Base-by-base conservation (phyloP, 2,888 invertebrate genomes). In the Caenorhabditis plicata region DNA sequence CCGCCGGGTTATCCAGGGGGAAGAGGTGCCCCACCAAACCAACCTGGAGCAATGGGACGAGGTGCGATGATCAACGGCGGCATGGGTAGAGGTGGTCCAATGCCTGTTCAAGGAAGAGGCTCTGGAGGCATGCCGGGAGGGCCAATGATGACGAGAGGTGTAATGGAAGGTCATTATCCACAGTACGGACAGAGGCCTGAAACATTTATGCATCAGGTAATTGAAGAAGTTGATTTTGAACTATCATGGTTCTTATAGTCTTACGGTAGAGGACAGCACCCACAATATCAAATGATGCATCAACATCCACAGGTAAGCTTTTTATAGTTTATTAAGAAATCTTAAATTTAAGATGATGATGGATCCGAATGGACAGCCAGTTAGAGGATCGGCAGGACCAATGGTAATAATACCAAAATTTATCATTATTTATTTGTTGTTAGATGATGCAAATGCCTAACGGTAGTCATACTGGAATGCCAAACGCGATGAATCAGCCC, bases 341-440 rank as follows among this genome's bases (percentile, higher is more conserved):
- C n/a, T n/a, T n/a, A 17, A n/a, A 27, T 42, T 61, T 15, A 43
- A 65, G 56, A 64, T 65, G 62, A 64, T 65, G 65, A 51, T 68
- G 60, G 62, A 55, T 4, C 22, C 39, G 9, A 49, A 49, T 31
- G 62, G 52, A 44, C 60, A 57, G 20, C 56, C 47, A 9, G 40
- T 55, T 8, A 36, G 54, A 9, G 41, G 43, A 26, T 25, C 38
- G 4, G 44, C 26, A 11, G 43, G n/a, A 22, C 47, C 19, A 27
- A 33, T 36, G 20, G 29, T 42, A 25, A 42, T 13, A 31, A n/a
- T n/a, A n/a, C n/a, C n/a, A n/a, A n/a, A n/a, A n/a, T n/a, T n/a
- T n/a, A n/a, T n/a, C n/a, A n/a, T n/a, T n/a, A 44, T 15, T 39
- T 23, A 23, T 42, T 11, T 22, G 11, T 40, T 40, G 17, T n/a